A percentile compares a stretch with the other conserved stretches of the same genome.
These are phyloP conservation scores for Numenius arquata DNA, from an alignment of 2,113 vertebrate species.

Conservation along the genomic window DNA sequence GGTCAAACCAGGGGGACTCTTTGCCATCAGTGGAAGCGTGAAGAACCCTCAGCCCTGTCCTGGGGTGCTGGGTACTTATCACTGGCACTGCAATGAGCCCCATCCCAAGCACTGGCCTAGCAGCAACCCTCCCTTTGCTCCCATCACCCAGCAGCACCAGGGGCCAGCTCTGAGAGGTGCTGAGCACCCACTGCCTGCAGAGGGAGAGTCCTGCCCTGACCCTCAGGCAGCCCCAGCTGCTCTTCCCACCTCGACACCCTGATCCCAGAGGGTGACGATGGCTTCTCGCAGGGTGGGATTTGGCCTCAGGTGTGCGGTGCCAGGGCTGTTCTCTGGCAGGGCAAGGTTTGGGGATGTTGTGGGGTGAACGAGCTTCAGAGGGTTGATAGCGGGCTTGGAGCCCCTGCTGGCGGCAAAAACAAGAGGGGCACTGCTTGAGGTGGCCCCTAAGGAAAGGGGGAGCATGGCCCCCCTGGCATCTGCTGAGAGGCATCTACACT, in stretches of 20 bases:
- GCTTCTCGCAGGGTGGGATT: background rate
- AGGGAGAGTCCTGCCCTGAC: background rate
- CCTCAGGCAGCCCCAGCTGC: background rate
- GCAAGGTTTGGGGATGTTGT: background rate
- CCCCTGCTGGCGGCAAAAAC: too few species aligned
- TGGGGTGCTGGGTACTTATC: background rate
- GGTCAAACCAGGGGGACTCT: background rate
- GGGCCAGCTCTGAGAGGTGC: background rate
- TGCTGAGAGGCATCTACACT: background rate
- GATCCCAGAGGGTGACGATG: rapidly evolving
- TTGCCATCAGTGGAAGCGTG: background rate
- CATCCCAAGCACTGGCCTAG: background rate
- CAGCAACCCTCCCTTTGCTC: background rate
- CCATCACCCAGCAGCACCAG: background rate
- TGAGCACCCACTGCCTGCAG: background rate
- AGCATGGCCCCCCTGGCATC: background rate
- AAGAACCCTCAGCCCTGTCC: background rate
- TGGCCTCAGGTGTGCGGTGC: background rate
- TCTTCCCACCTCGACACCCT: background rate
- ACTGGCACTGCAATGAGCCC: background rate
- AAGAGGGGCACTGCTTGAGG: rapidly evolving
- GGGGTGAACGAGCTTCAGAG: rapidly evolving
- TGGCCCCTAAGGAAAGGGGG: background rate
- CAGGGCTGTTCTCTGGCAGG: background rate
- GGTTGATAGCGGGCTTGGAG: background rate